A percentile compares a stretch with the other conserved stretches of the same genome.
Evolutionary conservation across 2,888 invertebrate genomes (phyloP).

Genomic region (Lepidochitona cinerea): DNA sequence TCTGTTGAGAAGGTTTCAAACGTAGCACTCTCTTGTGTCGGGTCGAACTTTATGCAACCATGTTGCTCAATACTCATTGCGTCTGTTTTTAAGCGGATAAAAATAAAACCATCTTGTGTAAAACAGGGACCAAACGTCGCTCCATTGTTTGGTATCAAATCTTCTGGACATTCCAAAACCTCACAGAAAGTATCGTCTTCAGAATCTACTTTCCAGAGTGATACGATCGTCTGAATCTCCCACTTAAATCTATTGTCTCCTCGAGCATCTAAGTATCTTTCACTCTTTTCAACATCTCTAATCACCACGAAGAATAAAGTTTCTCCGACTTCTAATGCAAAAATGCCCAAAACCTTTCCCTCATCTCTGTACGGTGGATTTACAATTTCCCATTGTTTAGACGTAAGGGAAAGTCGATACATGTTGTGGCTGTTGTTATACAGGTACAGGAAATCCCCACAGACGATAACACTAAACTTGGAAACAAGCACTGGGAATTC

Average conservation of each 20-base stretch:
- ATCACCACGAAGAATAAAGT: neutral
- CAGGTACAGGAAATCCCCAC: neutral
- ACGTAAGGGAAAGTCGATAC: neutral
- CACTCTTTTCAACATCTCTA: neutral
- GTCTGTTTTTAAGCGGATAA: neutral
- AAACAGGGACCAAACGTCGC: neutral
- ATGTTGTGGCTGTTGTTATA: neutral
- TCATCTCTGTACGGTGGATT: neutral
- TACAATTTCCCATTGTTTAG: neutral
- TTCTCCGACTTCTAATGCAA: neutral
- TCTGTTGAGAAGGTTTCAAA: neutral
- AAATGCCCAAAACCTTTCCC: neutral
- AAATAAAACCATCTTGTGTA: neutral
- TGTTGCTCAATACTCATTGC: neutral
- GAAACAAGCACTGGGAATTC: neutral
- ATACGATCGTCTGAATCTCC: neutral
- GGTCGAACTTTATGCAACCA: neutral
- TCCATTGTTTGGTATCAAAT: neutral
- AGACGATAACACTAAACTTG: neutral
- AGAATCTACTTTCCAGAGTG: neutral
- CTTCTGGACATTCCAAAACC: neutral
- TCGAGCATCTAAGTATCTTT: neutral
- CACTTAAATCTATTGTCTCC: neutral
- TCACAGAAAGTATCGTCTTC: neutral
- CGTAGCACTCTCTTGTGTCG: neutral